Evolutionary conservation across 1,140 invertebrate species (phyloP).

Genomic region (Nasonia giraulti): DNA sequence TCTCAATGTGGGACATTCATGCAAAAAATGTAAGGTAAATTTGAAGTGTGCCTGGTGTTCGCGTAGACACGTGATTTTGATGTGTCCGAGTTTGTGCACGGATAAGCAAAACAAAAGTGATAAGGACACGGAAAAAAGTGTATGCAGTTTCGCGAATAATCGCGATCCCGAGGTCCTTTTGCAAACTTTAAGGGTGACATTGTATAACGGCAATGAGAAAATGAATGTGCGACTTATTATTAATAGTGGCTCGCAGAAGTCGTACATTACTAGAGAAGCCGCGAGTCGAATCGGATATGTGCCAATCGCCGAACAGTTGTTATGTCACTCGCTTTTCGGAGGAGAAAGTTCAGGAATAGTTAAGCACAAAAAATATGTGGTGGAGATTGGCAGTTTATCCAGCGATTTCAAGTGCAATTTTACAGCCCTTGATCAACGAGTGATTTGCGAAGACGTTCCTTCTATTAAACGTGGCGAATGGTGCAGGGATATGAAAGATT

Average conservation of each 20-base stretch:
- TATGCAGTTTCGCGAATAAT: conserved; percentile 25
- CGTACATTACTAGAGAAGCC: conserved; percentile 38
- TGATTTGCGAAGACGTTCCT: conserved; percentile 51
- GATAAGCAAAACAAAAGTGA: no score
- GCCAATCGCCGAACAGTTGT: background rate
- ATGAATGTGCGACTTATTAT: conserved; percentile 43
- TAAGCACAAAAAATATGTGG: conserved; percentile 39
- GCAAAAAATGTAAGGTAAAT: conserved; percentile 29
- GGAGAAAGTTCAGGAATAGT: conserved; percentile 15
- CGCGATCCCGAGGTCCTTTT: conserved; percentile 43
- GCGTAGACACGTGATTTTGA: conserved; percentile 36
- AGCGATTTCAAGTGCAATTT: conserved; percentile 49
- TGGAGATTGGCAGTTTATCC: conserved; percentile 27
- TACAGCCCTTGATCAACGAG: conserved; percentile 43
- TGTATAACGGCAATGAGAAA: conserved; percentile 19
- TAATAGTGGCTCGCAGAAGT: conserved; percentile 49
- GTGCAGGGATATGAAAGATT: conserved; percentile 29
- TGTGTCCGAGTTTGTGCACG: background rate
- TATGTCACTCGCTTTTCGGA: conserved; percentile 46
- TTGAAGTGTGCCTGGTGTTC: conserved; percentile 43
- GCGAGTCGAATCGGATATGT: conserved; percentile 24
- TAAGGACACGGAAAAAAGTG: no score
- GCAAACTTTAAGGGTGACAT: conserved; percentile 34
- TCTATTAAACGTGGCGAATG: conserved; percentile 7
- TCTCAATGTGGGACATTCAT: conserved; percentile 38